These are phyloP conservation scores for Zaprionus africanus DNA, from an alignment of 1,140 invertebrate species.

Conservation along the genomic window DNA sequence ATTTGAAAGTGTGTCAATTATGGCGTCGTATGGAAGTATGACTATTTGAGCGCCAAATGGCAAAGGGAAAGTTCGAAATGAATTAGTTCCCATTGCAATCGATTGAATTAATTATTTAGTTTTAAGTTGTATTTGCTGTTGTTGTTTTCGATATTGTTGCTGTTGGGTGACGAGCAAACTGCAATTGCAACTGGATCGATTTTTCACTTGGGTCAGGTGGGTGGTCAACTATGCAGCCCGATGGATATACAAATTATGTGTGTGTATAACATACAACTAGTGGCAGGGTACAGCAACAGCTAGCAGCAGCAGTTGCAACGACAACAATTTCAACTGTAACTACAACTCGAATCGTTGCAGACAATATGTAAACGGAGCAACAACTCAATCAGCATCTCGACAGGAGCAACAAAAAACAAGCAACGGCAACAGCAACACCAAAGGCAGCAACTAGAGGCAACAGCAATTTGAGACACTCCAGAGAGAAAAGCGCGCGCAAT, in stretches of 20 bases:
- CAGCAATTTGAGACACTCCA: neutral
- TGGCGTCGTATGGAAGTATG: neutral
- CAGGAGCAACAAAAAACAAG: neutral
- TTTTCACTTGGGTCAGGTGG: slow-evolving; percentile 14
- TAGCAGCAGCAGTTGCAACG: neutral
- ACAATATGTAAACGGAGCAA: neutral
- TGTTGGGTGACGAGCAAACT: neutral
- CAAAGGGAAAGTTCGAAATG: neutral
- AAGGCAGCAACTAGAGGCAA: neutral
- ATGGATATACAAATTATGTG: slow-evolving; percentile 23
- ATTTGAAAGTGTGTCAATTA: slow-evolving; percentile 2
- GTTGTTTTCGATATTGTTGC: slow-evolving; percentile 3
- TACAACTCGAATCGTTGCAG: neutral
- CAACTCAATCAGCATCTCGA: neutral
- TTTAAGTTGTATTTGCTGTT: neutral
- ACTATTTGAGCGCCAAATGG: neutral
- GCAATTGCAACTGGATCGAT: slow-evolving; percentile 33
- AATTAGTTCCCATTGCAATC: neutral
- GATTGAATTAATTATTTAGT: slow-evolving; percentile 10
- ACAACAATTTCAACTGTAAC: neutral
- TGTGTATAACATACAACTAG: slow-evolving; percentile 7
- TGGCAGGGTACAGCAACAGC: neutral
- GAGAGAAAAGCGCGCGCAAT: slow-evolving; percentile 20
- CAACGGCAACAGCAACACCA: neutral
- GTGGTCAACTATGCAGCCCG: slow-evolving; percentile 2